Conservation (phyloP, 2,888 invertebrate genomes). For the Acronicta alni region DNA sequence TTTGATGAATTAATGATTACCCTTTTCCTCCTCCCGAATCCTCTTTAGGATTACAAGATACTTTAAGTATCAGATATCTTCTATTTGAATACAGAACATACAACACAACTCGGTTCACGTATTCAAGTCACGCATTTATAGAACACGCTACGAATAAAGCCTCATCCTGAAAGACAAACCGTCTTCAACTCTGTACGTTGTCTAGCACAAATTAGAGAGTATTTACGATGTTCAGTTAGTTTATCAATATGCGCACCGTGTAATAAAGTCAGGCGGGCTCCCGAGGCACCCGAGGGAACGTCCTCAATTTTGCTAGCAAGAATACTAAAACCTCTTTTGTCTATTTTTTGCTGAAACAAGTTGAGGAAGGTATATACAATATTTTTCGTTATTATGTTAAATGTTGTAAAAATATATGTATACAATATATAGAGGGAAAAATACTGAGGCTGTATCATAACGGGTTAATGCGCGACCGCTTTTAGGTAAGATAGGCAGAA, state of each 20-base stretch:
- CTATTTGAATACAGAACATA: not conserved
- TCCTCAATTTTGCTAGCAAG: slow-evolving; percentile 25
- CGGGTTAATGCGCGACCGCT: too few species aligned
- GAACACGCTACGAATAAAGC: not conserved
- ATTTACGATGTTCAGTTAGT: slow-evolving; percentile 26
- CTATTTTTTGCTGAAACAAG: too few species aligned
- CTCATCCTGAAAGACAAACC: slow-evolving; percentile 8
- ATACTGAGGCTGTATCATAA: too few species aligned
- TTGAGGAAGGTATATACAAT: too few species aligned
- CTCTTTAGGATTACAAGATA: too few species aligned
- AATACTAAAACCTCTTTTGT: not conserved
- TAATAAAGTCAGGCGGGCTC: slow-evolving; percentile 24
- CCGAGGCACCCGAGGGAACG: not conserved
- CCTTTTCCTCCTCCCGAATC: too few species aligned
- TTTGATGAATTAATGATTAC: too few species aligned
- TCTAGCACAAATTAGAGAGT: slow-evolving; percentile 15
- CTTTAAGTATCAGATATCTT: too few species aligned
- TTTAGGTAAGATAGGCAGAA: too few species aligned
- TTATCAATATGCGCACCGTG: slow-evolving; percentile 37
- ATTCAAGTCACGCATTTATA: not conserved
- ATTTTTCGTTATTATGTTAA: too few species aligned
- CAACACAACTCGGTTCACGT: not conserved
- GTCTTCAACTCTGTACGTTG: slow-evolving; percentile 1
- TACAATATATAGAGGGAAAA: too few species aligned
- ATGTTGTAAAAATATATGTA: too few species aligned